Conservation (phyloP, 1,140 invertebrate genomes). For the Stegodyphus mimosarum region DNA sequence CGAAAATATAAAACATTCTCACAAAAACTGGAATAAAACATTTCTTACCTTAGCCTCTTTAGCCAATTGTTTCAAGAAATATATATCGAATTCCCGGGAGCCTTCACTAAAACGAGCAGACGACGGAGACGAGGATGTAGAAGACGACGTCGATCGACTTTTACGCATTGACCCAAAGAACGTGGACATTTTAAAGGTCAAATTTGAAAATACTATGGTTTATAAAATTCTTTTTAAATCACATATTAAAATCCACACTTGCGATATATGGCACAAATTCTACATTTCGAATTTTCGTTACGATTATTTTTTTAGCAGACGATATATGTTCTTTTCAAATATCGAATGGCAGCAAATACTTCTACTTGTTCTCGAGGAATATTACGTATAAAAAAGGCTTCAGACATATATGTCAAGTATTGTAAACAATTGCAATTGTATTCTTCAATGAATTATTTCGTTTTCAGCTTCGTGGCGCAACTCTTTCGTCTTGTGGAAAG, state of each 20-base stretch:
- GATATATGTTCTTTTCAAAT: not conserved
- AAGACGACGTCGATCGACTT: constrained; percentile 39
- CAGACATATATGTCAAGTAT: too few species aligned
- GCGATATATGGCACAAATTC: not conserved
- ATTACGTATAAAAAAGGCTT: too few species aligned
- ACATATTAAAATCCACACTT: not conserved
- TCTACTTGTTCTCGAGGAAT: not conserved
- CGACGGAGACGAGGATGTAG: constrained; percentile 9
- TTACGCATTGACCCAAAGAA: constrained; percentile 49
- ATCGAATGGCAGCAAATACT: not conserved
- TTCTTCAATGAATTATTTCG: too few species aligned
- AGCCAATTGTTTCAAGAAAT: constrained; percentile 45
- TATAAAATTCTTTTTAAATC: not conserved
- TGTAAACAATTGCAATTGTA: too few species aligned
- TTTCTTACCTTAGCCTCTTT: constrained; percentile 48
- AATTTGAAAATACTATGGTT: too few species aligned
- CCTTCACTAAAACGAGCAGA: constrained; percentile 35
- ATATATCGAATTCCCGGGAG: constrained; percentile 11
- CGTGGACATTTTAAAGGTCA: constrained; percentile 20
- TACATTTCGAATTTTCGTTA: not conserved
- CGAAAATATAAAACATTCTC: too few species aligned
- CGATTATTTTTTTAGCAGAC: not conserved
- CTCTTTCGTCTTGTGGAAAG: too few species aligned
- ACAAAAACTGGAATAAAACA: too few species aligned
- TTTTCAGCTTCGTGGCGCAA: too few species aligned